Conservation (phyloP, 2,797 vertebrate genomes). For the Amblyopsis hoosieri region DNA sequence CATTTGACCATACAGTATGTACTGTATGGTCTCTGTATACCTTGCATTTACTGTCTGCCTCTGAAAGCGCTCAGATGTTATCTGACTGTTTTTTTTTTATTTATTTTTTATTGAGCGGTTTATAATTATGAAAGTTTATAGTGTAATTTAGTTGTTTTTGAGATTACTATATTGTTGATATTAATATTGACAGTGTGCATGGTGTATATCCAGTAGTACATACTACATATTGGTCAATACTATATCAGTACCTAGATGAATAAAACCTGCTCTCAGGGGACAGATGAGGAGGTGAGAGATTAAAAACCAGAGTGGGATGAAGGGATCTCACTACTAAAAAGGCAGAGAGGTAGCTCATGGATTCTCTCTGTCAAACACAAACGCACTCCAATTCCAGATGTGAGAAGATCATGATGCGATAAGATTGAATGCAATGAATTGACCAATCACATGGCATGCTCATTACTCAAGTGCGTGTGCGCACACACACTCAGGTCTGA, state of each 20-base stretch:
- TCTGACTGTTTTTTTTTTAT: too few relatives aligned
- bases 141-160: too few relatives aligned
- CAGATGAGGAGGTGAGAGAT: background rate
- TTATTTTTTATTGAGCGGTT: too few relatives aligned
- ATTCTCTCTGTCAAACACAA: background rate
- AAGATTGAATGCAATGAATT: constrained; percentile 18
- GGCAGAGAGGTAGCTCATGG: constrained; percentile 1
- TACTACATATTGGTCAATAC: too few relatives aligned
- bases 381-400: constrained; percentile 5
- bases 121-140: too few relatives aligned
- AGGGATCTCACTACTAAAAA: constrained; percentile 2
- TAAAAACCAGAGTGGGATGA: background rate
- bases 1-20: too few relatives aligned
- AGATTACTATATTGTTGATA: too few relatives aligned
- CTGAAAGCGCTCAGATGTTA: too few relatives aligned
- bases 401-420: constrained; percentile 34
- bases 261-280: background rate
- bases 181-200: too few relatives aligned
- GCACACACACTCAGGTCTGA: background rate
- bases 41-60: too few relatives aligned
- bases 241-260: background rate
- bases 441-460: background rate
- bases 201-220: too few relatives aligned
- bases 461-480: background rate
- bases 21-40: too few relatives aligned